phyloP scores from a whole-genome alignment of 2,797 vertebrate genomes.

The Lacerta viridis region DNA sequence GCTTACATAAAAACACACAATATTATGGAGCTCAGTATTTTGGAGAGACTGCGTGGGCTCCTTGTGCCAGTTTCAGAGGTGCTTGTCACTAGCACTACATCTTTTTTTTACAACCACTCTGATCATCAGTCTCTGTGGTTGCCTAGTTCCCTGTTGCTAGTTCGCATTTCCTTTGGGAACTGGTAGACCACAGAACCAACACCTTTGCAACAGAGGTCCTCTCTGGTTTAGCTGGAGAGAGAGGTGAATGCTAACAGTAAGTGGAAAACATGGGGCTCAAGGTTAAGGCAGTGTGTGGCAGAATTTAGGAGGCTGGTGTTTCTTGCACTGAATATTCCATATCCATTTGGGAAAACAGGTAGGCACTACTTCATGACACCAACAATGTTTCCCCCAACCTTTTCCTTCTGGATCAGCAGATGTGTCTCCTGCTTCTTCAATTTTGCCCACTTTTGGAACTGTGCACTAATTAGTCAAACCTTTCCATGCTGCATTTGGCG shows the following conservation, averaged over 20 bases:
- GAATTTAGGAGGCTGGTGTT: background rate
- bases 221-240: background rate
- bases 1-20: background rate
- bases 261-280: background rate
- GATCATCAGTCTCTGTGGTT: background rate
- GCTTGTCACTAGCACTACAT: background rate
- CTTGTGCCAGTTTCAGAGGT: background rate
- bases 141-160: background rate
- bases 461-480: background rate
- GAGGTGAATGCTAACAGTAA: background rate
- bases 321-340: background rate
- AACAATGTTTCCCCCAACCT: background rate
- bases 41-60: background rate
- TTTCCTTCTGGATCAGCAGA: background rate
- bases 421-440: conserved; percentile 4
- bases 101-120: background rate
- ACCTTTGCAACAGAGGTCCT: background rate
- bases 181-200: background rate
- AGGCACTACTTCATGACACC: background rate
- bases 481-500: background rate
- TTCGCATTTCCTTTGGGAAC: background rate
- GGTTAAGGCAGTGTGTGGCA: background rate
- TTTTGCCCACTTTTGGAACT: background rate
- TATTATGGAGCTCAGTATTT: background rate
- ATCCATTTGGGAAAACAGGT: background rate